Evolutionary conservation across 2,888 invertebrate genomes (phyloP), one percentile per base, ranked within the genome.

Genomic region (Agrotis segetum): DNA sequence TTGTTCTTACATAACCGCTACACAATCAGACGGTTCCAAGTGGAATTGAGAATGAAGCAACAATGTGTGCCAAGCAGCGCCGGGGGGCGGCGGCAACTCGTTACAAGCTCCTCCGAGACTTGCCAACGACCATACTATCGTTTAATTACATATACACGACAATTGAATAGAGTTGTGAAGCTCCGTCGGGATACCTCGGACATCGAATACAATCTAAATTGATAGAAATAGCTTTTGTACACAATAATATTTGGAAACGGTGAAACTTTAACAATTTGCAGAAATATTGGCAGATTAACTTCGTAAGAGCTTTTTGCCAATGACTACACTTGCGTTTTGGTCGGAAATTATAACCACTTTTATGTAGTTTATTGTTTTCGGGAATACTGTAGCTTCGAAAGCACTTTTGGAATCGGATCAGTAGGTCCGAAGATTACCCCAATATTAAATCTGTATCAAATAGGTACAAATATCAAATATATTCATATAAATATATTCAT

Each of bases 11-110:
- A 56, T 67, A 74, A 68, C 71, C 50, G 58, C 64, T 62, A 64
- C 46, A 60, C 50, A 76, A 67, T 67, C 64, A 71, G 74, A 71
- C 71, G 59, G 70, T 73, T 83, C 81, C 82, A 85, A 88, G 88
- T 89, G 86, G 88, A 89, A 88, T 88, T 86, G 88, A 88, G 87
- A 90, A 89, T 89, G 82, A 88, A 87, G 86, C 87, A 82, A 85
- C 86, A 86, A 84, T 84, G 82, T 85, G 81, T 77, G 69, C 80
- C 60, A 68, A 85, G 70, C 79, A 81, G 82, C 84, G 85, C 85
- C 84, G 47, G 73, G 79, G 58, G 81, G 75, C 78, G 71, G 72
- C 72, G 79, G 81, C 72, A 82, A 84, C 89, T 90, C 90, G 90
- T 91, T 92, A 91, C 87, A 67, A 74, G 74, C 84, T 87, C 87